Conservation (phyloP, 2,113 vertebrate species). For the Struthio camelus region DNA sequence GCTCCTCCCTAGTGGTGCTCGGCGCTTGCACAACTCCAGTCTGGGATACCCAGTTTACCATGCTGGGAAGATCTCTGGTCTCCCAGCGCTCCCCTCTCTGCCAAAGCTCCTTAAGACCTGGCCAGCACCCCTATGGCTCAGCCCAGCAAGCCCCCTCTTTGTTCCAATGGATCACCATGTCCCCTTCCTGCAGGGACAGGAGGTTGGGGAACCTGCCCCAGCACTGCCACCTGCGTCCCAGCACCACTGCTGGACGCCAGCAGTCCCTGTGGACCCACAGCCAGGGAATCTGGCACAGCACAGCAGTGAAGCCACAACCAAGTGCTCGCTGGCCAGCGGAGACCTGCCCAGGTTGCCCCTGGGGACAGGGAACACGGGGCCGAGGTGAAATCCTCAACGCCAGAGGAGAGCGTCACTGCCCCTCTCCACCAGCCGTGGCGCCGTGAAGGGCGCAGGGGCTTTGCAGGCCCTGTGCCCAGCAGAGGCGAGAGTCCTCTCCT, state of each 20-base stretch:
- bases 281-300: background rate
- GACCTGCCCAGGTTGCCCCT: too few relatives aligned
- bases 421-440: rapidly evolving
- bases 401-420: background rate
- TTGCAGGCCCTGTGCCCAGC: background rate
- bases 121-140: background rate
- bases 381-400: rapidly evolving
- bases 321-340: background rate
- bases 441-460: background rate
- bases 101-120: background rate
- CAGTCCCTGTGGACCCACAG: background rate
- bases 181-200: background rate
- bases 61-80: background rate
- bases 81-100: background rate
- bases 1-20: background rate
- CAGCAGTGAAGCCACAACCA: background rate
- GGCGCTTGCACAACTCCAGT: background rate
- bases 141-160: background rate
- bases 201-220: background rate
- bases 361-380: too few relatives aligned
- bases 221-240: rapidly evolving
- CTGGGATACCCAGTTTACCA: background rate
- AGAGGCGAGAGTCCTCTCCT: too few relatives aligned
- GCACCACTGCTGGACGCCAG: too few relatives aligned
- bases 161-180: background rate